These are phyloP conservation scores for Pterostichus niger DNA, from an alignment of 2,888 invertebrate genomes.

Conservation along the genomic window DNA sequence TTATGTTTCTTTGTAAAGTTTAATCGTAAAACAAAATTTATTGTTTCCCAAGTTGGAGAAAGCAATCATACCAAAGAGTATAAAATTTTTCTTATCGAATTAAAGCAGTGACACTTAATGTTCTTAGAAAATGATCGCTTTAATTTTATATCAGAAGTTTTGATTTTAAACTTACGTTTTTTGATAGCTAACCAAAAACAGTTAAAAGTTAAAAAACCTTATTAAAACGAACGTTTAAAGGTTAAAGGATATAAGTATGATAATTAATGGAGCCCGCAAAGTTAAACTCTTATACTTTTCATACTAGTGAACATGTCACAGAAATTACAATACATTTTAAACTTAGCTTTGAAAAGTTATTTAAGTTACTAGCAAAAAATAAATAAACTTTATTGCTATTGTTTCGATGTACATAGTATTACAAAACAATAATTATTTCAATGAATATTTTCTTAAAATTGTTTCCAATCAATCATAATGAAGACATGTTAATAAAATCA, in stretches of 20 bases:
- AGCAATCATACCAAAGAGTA: conserved; percentile 47
- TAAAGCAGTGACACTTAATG: conserved; percentile 50
- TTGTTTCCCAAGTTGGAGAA: conserved; percentile 46
- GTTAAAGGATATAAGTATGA: conserved; percentile 4
- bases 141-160: conserved; percentile 51
- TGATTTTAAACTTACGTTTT: conserved; percentile 53
- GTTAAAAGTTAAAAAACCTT: conserved; percentile 31
- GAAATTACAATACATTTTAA: too few species aligned
- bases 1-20: conserved; percentile 40
- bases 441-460: too few species aligned
- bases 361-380: too few species aligned
- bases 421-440: too few species aligned
- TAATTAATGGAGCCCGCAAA: not conserved
- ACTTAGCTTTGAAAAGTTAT: too few species aligned
- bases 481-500: too few species aligned
- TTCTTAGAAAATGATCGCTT: conserved; percentile 32
- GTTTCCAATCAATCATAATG: too few species aligned
- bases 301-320: too few species aligned
- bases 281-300: too few species aligned
- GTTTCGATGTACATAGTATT: too few species aligned
- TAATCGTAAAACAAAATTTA: conserved; percentile 49
- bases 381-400: too few species aligned
- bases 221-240: conserved; percentile 10
- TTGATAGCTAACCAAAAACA: conserved; percentile 36
- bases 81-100: conserved; percentile 52